A percentile compares a stretch with the other conserved stretches of the same genome.
Conservation (phyloP, 2,888 invertebrate species). For the Bruchidius siliquastri region DNA sequence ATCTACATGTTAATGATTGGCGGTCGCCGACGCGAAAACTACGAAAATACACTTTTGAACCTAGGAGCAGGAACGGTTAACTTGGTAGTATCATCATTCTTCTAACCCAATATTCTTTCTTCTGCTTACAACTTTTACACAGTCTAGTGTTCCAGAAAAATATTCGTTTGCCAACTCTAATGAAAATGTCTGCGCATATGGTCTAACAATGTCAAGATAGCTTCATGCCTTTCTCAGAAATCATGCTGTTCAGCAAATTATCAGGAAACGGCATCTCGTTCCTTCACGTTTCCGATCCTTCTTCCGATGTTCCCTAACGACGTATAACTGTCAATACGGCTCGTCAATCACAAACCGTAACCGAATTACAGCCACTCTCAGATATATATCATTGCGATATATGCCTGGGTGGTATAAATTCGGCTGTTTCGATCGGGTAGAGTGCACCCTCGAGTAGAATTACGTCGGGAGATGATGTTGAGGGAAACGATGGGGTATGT, state of each 20-base stretch:
- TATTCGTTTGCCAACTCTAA: no score
- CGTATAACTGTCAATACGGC: slow-evolving; percentile 5
- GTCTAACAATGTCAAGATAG: no score
- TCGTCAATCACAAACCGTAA: slow-evolving; percentile 5
- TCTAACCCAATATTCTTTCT: no score
- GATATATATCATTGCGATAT: neutral
- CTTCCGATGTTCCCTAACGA: slow-evolving; percentile 3
- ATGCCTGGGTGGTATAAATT: neutral
- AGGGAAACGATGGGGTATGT: neutral
- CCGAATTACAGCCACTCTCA: slow-evolving; percentile 2
- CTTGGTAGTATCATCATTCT: no score
- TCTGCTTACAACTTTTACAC: no score
- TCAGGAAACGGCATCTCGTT: neutral
- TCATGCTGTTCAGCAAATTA: neutral
- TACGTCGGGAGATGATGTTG: neutral
- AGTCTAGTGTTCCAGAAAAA: no score
- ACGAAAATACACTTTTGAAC: no score
- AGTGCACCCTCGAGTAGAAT: neutral
- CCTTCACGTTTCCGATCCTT: neutral
- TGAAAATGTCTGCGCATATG: no score
- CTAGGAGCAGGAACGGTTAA: no score
- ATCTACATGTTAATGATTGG: no score
- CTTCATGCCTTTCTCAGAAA: no score
- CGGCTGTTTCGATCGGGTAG: neutral
- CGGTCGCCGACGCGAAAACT: no score